Evolutionary conservation across 1,140 invertebrate species (phyloP).

Genomic region (Druon quercuslanigerum): DNA sequence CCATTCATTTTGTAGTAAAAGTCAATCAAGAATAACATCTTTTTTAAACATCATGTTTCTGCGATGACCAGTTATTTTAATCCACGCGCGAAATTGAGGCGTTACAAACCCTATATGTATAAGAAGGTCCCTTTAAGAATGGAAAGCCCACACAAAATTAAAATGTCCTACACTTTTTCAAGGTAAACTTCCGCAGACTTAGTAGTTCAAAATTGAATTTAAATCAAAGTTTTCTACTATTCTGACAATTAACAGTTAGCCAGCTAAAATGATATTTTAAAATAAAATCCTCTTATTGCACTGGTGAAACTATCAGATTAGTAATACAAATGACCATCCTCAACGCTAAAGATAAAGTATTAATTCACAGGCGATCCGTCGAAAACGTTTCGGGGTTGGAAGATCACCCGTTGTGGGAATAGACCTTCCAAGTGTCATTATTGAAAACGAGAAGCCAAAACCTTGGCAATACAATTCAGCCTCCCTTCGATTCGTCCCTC

Average conservation of each 20-base stretch:
- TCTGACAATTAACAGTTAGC: too few relatives aligned
- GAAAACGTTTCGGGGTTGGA: not conserved
- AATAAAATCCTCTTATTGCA: too few relatives aligned
- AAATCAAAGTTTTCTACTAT: too few relatives aligned
- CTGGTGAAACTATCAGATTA: not conserved
- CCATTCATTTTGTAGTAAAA: too few relatives aligned
- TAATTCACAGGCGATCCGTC: not conserved
- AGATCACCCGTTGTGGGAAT: not conserved
- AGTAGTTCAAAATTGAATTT: too few relatives aligned
- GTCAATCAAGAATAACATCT: too few relatives aligned
- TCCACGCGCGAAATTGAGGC: not conserved
- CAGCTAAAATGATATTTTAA: too few relatives aligned
- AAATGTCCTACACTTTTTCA: too few relatives aligned
- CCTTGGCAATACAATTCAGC: not conserved
- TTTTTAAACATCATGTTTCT: too few relatives aligned
- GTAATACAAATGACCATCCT: not conserved
- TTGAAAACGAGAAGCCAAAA: not conserved
- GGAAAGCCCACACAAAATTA: constrained; percentile 16
- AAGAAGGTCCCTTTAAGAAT: constrained; percentile 14
- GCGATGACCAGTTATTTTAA: too few relatives aligned
- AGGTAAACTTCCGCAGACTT: too few relatives aligned
- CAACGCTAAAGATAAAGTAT: not conserved
- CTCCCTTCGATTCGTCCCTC: too few relatives aligned
- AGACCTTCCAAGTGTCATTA: not conserved
- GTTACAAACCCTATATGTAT: not conserved